phyloP scores from a whole-genome alignment of 2,888 invertebrate species.

The Eupithecia vulgata region DNA sequence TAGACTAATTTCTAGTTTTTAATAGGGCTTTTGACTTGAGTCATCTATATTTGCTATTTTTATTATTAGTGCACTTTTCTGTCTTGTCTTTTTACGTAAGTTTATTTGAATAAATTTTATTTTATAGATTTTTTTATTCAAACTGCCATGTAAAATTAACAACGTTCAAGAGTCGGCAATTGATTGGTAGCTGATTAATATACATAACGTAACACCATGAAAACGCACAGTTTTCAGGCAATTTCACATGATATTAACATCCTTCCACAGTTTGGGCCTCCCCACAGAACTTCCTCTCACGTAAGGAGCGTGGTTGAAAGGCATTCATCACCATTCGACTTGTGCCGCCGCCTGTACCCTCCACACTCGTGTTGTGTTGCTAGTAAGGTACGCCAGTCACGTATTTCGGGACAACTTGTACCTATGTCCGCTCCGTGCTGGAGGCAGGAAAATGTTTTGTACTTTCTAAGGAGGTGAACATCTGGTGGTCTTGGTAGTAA shows the following conservation, averaged over 20 bases:
- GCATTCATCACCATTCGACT: constrained; percentile 13
- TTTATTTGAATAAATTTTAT: no score
- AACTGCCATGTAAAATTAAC: not conserved
- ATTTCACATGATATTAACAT: constrained; percentile 1
- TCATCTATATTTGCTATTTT: no score
- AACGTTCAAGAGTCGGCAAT: not conserved
- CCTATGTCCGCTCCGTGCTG: not conserved
- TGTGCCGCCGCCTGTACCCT: constrained; percentile 5
- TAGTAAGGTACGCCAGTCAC: not conserved
- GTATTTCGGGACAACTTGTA: constrained; percentile 6
- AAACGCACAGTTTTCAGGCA: not conserved
- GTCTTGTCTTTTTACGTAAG: no score
- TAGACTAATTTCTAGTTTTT: no score
- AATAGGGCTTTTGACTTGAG: not conserved
- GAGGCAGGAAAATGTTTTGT: constrained; percentile 3
- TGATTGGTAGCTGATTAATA: not conserved
- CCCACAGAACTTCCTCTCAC: not conserved
- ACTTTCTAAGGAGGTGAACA: constrained; percentile 2
- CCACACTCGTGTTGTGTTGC: not conserved
- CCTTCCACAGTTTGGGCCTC: not conserved
- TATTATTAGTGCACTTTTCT: no score
- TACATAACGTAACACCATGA: not conserved
- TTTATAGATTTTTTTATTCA: not conserved
- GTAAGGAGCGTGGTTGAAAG: constrained; percentile 7
- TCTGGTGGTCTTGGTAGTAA: not conserved